Percentiles rank a stretch among this genome's conserved stretches.
Evolutionary conservation across 2,113 vertebrate genomes (phyloP).

Genomic region (Strix uralensis): DNA sequence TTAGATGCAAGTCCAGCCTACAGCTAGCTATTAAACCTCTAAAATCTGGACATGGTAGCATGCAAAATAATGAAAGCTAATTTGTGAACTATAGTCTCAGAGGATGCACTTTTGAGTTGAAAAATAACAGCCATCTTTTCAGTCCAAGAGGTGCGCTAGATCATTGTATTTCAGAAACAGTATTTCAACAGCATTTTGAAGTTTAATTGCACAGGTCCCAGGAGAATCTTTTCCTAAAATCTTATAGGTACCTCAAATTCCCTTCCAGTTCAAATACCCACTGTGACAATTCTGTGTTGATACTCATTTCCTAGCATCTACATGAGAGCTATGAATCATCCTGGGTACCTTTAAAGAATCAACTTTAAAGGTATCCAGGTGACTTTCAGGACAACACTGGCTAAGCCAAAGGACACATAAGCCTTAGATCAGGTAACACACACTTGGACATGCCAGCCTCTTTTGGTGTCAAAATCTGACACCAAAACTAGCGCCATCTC

Average conservation of each 20-base stretch:
- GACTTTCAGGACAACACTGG: not conserved
- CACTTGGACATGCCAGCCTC: accelerated
- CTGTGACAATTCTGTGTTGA: accelerated
- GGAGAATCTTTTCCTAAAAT: not conserved
- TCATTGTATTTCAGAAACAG: not conserved
- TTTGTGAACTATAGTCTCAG: not conserved
- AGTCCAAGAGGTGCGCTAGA: not conserved
- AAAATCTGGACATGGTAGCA: not conserved
- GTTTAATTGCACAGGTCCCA: not conserved
- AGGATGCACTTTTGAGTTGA: not conserved
- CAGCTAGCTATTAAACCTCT: not conserved
- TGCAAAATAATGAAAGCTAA: not conserved
- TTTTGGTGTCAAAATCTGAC: not conserved
- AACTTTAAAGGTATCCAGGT: too few relatives aligned
- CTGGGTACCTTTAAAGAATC: not conserved
- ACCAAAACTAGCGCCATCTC: not conserved
- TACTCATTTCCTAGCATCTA: not conserved
- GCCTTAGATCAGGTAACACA: not conserved
- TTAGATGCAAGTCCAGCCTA: not conserved
- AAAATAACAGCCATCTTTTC: not conserved
- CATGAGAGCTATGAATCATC: not conserved
- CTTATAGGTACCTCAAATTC: not conserved
- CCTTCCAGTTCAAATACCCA: not conserved
- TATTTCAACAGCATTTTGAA: not conserved
- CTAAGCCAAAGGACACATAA: not conserved